A percentile compares a stretch with the other conserved stretches of the same genome.
These are phyloP conservation scores for Luffia ferchaultella DNA, from an alignment of 2,888 invertebrate genomes.

Conservation along the genomic window DNA sequence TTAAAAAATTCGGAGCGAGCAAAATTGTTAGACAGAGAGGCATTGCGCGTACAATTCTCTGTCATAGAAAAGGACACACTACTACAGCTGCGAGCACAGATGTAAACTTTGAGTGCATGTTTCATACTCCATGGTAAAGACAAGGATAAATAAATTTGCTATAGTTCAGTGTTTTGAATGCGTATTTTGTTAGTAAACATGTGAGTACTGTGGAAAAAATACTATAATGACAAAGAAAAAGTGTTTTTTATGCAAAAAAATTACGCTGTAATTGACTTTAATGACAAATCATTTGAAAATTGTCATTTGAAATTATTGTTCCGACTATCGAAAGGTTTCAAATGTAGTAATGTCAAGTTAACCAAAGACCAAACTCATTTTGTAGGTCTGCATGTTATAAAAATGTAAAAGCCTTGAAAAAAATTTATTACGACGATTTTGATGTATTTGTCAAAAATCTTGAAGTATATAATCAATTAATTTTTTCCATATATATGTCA, in stretches of 20 bases:
- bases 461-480: not conserved
- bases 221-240: not conserved
- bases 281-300: not conserved
- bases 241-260: not conserved
- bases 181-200: not conserved
- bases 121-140: not conserved
- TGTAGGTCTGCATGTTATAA: not conserved
- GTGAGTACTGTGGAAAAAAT: not conserved
- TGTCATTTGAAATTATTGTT: not conserved
- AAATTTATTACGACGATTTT: not conserved
- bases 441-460: not conserved
- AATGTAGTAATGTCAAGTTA: not conserved
- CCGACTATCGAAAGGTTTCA: not conserved
- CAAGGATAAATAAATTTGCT: not conserved
- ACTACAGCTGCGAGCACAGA: not conserved
- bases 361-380: not conserved
- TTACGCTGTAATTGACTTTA: not conserved
- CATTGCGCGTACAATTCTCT: not conserved
- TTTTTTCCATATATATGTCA: not conserved
- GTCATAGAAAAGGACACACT: not conserved
- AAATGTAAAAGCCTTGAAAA: not conserved
- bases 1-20: not conserved
- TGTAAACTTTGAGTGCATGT: not conserved
- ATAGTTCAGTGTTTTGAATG: not conserved
- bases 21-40: not conserved